phyloP scores from a whole-genome alignment of 2,888 invertebrate species.

The Pristionchus mayeri region DNA sequence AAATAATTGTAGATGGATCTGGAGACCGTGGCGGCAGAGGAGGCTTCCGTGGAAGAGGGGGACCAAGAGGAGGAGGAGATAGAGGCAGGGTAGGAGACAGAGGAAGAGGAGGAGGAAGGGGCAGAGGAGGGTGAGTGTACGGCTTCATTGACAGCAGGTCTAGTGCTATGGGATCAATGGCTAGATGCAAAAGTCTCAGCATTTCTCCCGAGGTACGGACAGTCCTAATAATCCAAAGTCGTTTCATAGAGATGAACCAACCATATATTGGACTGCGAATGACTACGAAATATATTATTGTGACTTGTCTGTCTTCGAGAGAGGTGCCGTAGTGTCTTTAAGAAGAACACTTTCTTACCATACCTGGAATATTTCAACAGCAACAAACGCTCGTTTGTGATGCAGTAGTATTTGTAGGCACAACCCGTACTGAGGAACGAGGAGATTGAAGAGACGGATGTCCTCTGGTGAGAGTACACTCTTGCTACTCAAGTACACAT shows the following conservation, averaged over 20 bases:
- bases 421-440: neutral
- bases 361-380: too few species aligned
- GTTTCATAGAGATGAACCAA: too few species aligned
- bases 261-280: too few species aligned
- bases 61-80: slow-evolving; percentile 53
- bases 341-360: too few species aligned
- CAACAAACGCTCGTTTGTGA: too few species aligned
- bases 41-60: slow-evolving; percentile 56
- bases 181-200: neutral
- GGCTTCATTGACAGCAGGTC: too few species aligned
- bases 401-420: too few species aligned
- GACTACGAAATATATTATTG: too few species aligned
- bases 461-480: slow-evolving; percentile 19
- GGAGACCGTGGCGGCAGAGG: slow-evolving; percentile 51
- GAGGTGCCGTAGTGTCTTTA: too few species aligned
- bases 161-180: neutral
- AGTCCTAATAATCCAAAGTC: too few species aligned
- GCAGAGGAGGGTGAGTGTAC: slow-evolving; percentile 50
- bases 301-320: too few species aligned
- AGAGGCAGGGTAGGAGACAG: slow-evolving; percentile 50
- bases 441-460: neutral
- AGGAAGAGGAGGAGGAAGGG: slow-evolving; percentile 53
- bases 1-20: neutral
- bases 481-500: slow-evolving; percentile 10
- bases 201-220: too few species aligned